phyloP scores from a whole-genome alignment of 2,113 vertebrate species.

The Xiphias gladius region DNA sequence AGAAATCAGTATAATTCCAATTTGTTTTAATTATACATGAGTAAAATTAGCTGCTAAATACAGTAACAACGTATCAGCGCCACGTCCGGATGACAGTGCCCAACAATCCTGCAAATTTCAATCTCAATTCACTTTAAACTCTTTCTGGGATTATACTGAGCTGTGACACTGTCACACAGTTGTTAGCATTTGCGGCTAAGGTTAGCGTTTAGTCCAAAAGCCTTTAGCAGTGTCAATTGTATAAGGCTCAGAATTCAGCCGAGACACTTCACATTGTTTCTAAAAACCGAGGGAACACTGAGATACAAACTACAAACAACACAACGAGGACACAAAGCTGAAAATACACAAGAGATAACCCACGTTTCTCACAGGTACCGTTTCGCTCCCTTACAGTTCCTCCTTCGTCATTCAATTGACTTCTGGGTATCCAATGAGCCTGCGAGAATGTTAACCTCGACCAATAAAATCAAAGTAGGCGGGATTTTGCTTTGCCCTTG shows the following conservation, averaged over 20 bases:
- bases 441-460: not conserved
- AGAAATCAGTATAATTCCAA: rapidly evolving
- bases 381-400: slow-evolving; percentile 37
- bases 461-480: slow-evolving; percentile 71
- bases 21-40: not conserved
- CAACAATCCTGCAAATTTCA: not conserved
- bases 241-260: not conserved
- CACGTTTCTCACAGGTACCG: slow-evolving; percentile 75
- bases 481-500: slow-evolving; percentile 67
- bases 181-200: slow-evolving; percentile 58
- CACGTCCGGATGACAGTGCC: too few relatives aligned
- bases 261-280: rapidly evolving
- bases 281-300: not conserved
- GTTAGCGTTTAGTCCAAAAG: slow-evolving; percentile 27
- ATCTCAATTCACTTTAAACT: not conserved
- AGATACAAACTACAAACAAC: not conserved
- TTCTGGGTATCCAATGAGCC: slow-evolving; percentile 63
- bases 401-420: slow-evolving; percentile 34
- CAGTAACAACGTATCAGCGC: not conserved
- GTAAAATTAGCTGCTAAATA: not conserved
- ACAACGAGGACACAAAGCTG: not conserved
- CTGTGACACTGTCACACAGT: slow-evolving; percentile 3
- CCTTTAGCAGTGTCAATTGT: not conserved
- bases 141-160: not conserved
- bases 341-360: slow-evolving; percentile 38